These are phyloP conservation scores for Dinocampus coccinellae DNA, from an alignment of 2,888 invertebrate genomes.

Conservation along the genomic window DNA sequence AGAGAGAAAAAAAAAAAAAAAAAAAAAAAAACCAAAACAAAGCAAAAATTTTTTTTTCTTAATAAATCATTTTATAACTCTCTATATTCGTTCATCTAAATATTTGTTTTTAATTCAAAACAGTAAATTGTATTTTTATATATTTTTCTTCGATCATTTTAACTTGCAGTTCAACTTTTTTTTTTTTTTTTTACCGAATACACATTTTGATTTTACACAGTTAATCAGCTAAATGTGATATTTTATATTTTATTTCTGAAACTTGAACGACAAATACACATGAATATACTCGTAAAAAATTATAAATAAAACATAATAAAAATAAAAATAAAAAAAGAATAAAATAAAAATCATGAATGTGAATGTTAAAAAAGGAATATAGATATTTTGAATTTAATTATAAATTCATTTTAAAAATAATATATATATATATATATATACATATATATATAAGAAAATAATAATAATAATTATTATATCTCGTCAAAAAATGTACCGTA, in stretches of 20 bases:
- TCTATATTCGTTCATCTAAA: too few relatives aligned
- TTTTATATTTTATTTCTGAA: constrained; percentile 33
- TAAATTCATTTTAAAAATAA: too few relatives aligned
- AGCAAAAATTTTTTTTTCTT: too few relatives aligned
- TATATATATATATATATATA: too few relatives aligned
- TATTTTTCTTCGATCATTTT: constrained; percentile 11
- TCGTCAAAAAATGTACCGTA: not conserved
- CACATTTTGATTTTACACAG: constrained; percentile 14
- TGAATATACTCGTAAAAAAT: too few relatives aligned
- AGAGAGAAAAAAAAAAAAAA: not conserved
- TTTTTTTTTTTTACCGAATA: not conserved
- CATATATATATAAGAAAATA: too few relatives aligned
- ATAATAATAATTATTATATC: not conserved
- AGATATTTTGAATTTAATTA: not conserved
- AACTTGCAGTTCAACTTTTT: constrained; percentile 2
- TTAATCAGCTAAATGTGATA: constrained; percentile 38
- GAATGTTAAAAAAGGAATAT: not conserved
- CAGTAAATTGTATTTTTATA: not conserved
- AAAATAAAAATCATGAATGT: too few relatives aligned
- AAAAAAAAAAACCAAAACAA: too few relatives aligned
- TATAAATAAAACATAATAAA: constrained; percentile 10
- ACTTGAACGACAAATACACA: not conserved
- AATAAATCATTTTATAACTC: too few relatives aligned
- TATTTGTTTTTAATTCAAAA: constrained; percentile 9
- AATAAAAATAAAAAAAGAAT: not conserved